Evolutionary conservation across 2,113 vertebrate genomes (phyloP).

Genomic region (Dunckerocampus dactyliophorus): DNA sequence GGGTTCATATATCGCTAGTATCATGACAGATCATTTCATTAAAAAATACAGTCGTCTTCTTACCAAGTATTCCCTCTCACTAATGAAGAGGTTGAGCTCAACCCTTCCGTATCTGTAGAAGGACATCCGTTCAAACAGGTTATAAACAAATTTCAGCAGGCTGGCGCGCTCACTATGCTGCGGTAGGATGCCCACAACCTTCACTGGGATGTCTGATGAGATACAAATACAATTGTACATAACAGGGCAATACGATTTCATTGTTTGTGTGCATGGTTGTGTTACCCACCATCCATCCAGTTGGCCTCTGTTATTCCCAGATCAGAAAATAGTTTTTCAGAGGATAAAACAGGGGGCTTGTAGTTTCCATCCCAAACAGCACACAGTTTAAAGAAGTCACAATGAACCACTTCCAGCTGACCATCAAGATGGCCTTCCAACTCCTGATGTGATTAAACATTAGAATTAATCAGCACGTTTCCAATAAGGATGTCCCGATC

Average conservation of each 20-base stretch:
- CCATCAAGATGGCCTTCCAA: constrained; percentile 72
- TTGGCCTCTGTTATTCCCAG: constrained; percentile 77
- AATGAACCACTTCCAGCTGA: constrained; percentile 80
- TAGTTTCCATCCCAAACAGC: constrained; percentile 56
- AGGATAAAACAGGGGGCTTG: constrained; percentile 71
- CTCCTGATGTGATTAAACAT: constrained; percentile 62
- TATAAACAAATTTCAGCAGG: constrained; percentile 82
- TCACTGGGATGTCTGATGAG: constrained; percentile 79
- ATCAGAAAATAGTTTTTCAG: constrained; percentile 78
- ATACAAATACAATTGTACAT: constrained; percentile 18
- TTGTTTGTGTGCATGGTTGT: not conserved
- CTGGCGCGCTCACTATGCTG: constrained; percentile 66
- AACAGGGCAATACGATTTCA: not conserved
- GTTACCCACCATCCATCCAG: constrained; percentile 77
- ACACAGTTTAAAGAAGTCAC: constrained; percentile 88
- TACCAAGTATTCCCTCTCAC: constrained; percentile 85
- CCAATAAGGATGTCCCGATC: too few species aligned
- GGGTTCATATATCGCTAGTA: too few species aligned
- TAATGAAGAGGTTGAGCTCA: constrained; percentile 86
- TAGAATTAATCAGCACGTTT: not conserved
- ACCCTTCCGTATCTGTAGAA: constrained; percentile 85
- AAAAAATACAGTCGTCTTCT: constrained; percentile 10
- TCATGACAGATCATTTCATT: not conserved
- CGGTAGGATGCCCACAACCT: constrained; percentile 82
- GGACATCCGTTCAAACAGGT: constrained; percentile 80